Evolutionary conservation across 1,140 invertebrate genomes (phyloP), one percentile per base, ranked within the genome.

Genomic region (Atta colombica): DNA sequence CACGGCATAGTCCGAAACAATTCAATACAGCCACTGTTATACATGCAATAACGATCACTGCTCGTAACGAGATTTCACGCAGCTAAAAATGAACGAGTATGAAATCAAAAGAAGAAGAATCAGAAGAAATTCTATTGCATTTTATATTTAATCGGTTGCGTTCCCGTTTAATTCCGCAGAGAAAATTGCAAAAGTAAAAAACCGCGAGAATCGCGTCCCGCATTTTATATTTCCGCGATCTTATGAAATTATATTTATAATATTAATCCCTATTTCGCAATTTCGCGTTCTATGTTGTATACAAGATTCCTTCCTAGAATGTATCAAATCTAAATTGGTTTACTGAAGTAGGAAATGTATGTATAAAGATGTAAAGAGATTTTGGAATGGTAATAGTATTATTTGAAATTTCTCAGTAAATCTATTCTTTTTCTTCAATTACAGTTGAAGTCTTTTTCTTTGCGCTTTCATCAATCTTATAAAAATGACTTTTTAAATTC

Each of bases 71-170:
- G 78, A 74, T 61, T 74, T 84, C 55, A 12, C 39, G 55, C 58
- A n/a, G 55, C 35, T 53, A 45, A 84, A 74, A 45, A 39, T 31
- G 68, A 74, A 69, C 28, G 74, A 88, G 55, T 61, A 31, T 28
- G 25, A 55, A 55, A 69, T 68, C 61, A 68, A 60, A 77, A 25
- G 69, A 74, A 55, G 25, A 0, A 25, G 25, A 25, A 25, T 68
- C 61, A 68, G 66, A 77, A 25, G 69, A 74, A 55, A 58, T 84
- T 84, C 80, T 82, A 86, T 86, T 66, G 75, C 84, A 49, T 82
- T 89, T 86, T 66, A 89, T 89, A 89, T 86, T 85, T 85, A 72
- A 89, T 89, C 82, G 80, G 55, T 77, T 77, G 68, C 63, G 28
- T 39, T 49, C 12, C 63, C 61, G 28, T 69, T 53, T 78, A 88